These are phyloP conservation scores for Enteromius thamalakanensis DNA, from an alignment of 2,797 vertebrate genomes.

Conservation along the genomic window DNA sequence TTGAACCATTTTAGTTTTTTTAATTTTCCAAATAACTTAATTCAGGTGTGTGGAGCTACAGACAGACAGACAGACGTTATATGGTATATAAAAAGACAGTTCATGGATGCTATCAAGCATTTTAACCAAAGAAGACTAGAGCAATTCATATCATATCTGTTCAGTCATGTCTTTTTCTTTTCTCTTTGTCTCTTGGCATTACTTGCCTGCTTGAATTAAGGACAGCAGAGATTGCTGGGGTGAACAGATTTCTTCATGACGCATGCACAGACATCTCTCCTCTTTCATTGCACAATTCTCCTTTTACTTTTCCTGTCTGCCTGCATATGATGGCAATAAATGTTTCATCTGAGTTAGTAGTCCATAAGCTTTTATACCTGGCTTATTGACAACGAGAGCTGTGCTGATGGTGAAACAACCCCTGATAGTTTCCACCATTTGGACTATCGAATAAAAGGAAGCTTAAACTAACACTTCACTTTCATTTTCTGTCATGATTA, in stretches of 20 bases:
- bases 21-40: background rate
- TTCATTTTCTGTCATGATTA: background rate
- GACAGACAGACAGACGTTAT: too few relatives aligned
- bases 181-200: constrained; percentile 41
- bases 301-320: background rate
- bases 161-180: constrained; percentile 30
- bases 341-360: background rate
- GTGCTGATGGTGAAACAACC: background rate
- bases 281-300: background rate
- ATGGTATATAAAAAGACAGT: background rate
- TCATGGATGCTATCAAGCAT: constrained; percentile 1
- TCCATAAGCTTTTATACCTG: background rate
- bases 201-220: constrained; percentile 38
- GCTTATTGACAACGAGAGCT: background rate
- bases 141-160: constrained; percentile 22
- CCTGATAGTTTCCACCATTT: background rate
- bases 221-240: constrained; percentile 12
- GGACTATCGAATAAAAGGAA: background rate
- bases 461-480: background rate
- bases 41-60: background rate
- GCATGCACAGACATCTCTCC: background rate
- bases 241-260: constrained; percentile 34
- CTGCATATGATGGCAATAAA: background rate
- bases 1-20: background rate
- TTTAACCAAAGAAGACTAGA: constrained; percentile 19